phyloP scores from a whole-genome alignment of 2,113 vertebrate species.

The Larimichthys crocea region DNA sequence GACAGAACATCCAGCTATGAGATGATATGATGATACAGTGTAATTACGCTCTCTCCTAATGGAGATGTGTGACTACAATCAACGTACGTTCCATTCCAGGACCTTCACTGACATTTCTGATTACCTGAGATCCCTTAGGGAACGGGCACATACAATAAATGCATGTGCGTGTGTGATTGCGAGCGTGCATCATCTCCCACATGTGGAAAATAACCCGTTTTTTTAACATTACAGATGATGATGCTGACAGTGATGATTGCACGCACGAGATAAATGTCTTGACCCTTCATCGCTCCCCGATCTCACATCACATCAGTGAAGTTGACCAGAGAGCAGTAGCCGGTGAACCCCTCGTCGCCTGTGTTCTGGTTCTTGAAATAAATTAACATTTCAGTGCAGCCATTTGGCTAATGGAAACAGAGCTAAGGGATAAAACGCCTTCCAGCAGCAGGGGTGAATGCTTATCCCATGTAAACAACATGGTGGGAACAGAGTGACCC shows the following conservation, averaged over 20 bases:
- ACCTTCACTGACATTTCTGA: slow-evolving; percentile 60
- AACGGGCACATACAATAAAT: not conserved
- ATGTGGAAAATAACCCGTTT: slow-evolving; percentile 20
- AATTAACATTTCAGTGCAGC: slow-evolving; percentile 40
- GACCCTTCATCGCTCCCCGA: not conserved
- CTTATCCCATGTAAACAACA: slow-evolving; percentile 47
- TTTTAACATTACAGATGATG: slow-evolving; percentile 24
- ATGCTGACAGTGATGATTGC: slow-evolving; percentile 10
- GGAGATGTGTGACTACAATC: slow-evolving; percentile 54
- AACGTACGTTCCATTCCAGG: slow-evolving; percentile 31
- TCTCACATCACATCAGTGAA: not conserved
- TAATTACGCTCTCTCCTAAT: slow-evolving; percentile 64
- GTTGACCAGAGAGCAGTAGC: not conserved
- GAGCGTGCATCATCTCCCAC: slow-evolving; percentile 1
- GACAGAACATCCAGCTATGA: slow-evolving; percentile 20
- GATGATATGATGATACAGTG: slow-evolving; percentile 39
- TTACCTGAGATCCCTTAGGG: slow-evolving; percentile 35
- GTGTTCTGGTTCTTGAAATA: not conserved
- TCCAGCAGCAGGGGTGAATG: slow-evolving; percentile 53
- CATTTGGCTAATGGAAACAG: slow-evolving; percentile 41
- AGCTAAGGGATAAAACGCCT: slow-evolving; percentile 42
- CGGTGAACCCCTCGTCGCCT: not conserved
- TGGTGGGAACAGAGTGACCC: slow-evolving; percentile 59
- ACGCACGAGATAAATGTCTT: slow-evolving; percentile 8
- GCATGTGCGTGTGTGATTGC: not conserved